Evolutionary conservation across 2,113 vertebrate species (phyloP).

Genomic region (Cathartes aura): DNA sequence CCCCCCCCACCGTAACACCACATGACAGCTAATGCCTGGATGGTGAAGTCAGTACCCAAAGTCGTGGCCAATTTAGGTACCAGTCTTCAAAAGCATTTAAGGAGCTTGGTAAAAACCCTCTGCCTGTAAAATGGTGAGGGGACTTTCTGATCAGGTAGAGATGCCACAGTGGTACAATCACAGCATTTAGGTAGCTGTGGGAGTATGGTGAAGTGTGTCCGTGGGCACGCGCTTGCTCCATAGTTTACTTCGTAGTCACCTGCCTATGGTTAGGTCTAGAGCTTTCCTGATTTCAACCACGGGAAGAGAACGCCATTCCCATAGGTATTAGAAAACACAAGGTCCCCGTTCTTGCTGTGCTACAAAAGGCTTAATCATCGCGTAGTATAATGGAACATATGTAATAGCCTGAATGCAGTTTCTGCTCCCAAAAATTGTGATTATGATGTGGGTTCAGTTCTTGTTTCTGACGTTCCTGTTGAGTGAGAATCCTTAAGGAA

Average conservation of each 20-base stretch:
- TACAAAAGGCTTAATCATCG: background rate
- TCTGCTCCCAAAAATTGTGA: background rate
- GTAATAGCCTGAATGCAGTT: background rate
- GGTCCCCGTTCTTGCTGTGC: background rate
- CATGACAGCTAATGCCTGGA: background rate
- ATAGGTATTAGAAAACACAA: background rate
- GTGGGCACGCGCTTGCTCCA: rapidly evolving
- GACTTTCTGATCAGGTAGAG: background rate
- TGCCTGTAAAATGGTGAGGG: background rate
- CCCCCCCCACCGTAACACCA: rapidly evolving
- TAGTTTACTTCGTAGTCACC: background rate
- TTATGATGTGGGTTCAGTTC: background rate
- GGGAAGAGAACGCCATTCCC: background rate
- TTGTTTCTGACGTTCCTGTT: background rate
- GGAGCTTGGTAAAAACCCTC: background rate
- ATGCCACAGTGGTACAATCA: background rate
- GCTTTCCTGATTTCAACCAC: background rate
- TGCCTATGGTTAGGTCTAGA: background rate
- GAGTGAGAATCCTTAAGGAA: background rate
- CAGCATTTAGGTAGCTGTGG: background rate
- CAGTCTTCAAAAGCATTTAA: background rate
- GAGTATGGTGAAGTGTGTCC: background rate
- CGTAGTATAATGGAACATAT: rapidly evolving
- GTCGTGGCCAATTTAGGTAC: background rate
- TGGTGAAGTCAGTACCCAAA: background rate